Base-by-base conservation (phyloP, 2,888 invertebrate species). In the Stomorhina lunata region DNA sequence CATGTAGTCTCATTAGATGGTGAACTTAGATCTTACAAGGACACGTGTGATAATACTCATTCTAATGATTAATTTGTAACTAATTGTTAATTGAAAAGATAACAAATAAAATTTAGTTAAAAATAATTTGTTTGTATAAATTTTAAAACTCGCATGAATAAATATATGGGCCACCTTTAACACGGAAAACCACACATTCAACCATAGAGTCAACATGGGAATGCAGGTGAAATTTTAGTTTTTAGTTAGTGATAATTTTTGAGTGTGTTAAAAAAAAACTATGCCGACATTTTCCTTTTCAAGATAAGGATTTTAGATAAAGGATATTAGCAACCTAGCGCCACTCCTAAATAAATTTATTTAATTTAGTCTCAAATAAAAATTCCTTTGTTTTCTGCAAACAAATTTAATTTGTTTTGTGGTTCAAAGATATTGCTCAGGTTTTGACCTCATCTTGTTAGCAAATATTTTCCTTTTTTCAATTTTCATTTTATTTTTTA, bases 31-130 rank as follows among this genome's bases (percentile, higher is more conserved):
- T n/a, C n/a, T n/a, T 3, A n/a, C 15, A 45, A 61, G 69, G 69
- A 68, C 72, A 73, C 79, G 72, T 80, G 79, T 72, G 66, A 66
- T 59, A 53, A 59, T 57, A 20, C n/a, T n/a, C n/a, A n/a, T n/a
- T n/a, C n/a, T n/a, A n/a, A n/a, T 57, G 50, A 48, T 57, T 77
- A 77, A 81, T 81, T 77, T 71, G 53, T 43, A 72, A 40, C 81
- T 66, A 71, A 80, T 75, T 80, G 63, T 69, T 80, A 75, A 77
- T 76, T 77, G 76, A 72, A 81, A 77, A 43, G 76, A 81, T 81
- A 81, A 53, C 17, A 45, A 22, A 17, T n/a, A 27, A 12, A 25
- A 43, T 12, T 4, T 9, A 20, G 10, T 48, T 6, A 3, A 25
- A 15, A 45, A 6, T 2, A 43, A 27, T n/a, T n/a, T n/a, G n/a